Percentiles rank a stretch among this genome's conserved stretches.
Conservation (phyloP, 1,140 invertebrate species). For the Brachystomella parvula region DNA sequence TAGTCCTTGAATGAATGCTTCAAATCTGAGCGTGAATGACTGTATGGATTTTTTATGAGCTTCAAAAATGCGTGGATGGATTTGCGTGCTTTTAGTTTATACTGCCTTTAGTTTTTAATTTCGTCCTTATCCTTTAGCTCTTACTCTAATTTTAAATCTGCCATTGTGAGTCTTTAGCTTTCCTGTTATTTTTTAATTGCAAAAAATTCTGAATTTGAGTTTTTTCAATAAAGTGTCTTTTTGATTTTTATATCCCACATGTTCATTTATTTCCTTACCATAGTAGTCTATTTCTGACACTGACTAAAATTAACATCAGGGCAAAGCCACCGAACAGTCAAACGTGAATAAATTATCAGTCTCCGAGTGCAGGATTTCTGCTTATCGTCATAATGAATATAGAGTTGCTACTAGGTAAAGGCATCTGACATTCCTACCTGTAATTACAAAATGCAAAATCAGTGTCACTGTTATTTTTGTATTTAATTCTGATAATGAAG, state of each 20-base stretch:
- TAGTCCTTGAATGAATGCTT: background rate
- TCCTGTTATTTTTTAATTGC: no score
- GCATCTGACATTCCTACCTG: background rate
- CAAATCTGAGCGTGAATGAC: background rate
- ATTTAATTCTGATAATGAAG: background rate
- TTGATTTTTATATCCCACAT: background rate
- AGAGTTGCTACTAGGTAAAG: background rate
- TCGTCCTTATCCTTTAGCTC: background rate
- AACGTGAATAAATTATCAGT: no score
- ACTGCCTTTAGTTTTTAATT: background rate
- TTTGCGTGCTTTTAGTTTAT: background rate
- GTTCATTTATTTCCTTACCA: background rate
- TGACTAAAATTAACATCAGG: background rate
- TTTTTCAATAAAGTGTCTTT: background rate
- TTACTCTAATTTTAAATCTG: background rate
- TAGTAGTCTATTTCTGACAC: background rate
- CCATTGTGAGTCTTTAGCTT: background rate
- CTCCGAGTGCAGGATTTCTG: no score
- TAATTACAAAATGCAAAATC: background rate
- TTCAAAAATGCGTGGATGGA: background rate
- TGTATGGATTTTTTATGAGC: background rate
- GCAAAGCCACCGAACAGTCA: no score
- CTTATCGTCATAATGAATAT: background rate
- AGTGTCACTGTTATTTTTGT: no score
- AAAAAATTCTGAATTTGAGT: no score